A percentile compares a stretch with the other conserved stretches of the same genome.
Conservation (phyloP, 2,113 vertebrate species). For the Callithrix jacchus region DNA sequence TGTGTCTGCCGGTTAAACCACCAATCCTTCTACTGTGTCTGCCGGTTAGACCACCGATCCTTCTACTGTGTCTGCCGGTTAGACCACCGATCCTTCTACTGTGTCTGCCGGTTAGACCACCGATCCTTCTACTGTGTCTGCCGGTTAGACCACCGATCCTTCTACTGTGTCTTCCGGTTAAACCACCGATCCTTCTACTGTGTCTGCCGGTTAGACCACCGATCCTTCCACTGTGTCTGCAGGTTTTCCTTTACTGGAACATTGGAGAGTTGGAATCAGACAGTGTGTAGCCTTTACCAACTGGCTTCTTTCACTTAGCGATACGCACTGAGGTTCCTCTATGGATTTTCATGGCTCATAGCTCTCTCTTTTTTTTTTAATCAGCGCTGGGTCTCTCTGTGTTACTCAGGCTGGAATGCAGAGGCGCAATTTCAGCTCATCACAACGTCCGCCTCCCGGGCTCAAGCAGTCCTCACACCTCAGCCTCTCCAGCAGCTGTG, state of each 20-base stretch:
- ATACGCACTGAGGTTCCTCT: fast-evolving
- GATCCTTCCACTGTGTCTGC: background rate
- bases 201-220: background rate
- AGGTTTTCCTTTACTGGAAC: fast-evolving
- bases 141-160: fast-evolving
- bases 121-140: too few relatives aligned
- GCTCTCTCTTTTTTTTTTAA: too few relatives aligned
- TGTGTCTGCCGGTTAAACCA: background rate
- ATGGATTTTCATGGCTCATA: fast-evolving
- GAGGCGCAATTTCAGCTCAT: too few relatives aligned
- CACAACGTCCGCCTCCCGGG: too few relatives aligned
- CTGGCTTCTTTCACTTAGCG: fast-evolving
- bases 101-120: background rate
- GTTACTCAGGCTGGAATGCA: too few relatives aligned
- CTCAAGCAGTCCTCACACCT: too few relatives aligned
- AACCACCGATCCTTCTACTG: too few relatives aligned
- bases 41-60: too few relatives aligned
- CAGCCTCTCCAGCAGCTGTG: too few relatives aligned
- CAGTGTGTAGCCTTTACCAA: fast-evolving
- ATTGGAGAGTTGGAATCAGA: fast-evolving
- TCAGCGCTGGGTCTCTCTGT: too few relatives aligned
- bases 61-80: background rate
- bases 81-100: too few relatives aligned
- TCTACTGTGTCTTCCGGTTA: fast-evolving
- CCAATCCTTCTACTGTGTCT: background rate